phyloP scores from a whole-genome alignment of 1,140 invertebrate species.

The Rhagoletis pomonella region DNA sequence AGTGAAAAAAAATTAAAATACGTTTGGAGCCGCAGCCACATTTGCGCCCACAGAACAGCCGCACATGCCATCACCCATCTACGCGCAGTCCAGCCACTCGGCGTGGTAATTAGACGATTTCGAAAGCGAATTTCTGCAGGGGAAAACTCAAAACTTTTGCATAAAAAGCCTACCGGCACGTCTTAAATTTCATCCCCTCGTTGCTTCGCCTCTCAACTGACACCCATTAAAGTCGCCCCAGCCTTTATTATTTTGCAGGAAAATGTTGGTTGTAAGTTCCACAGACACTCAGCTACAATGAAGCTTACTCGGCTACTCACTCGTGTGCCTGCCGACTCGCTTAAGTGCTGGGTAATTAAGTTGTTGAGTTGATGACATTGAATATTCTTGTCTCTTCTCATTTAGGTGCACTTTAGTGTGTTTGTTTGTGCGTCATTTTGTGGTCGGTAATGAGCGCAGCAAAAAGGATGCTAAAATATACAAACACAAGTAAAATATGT shows the following conservation, averaged over 20 bases:
- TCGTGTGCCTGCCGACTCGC: background rate
- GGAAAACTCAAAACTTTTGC: background rate
- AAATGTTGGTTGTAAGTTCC: constrained; percentile 14
- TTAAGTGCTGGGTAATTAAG: constrained; percentile 52
- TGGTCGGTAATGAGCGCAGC: background rate
- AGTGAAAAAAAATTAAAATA: background rate
- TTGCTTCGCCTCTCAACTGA: background rate
- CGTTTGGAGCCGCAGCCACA: background rate
- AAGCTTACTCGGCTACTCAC: background rate
- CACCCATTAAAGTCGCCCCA: background rate
- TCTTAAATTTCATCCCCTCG: background rate
- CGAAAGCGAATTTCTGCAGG: background rate
- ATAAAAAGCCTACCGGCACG: background rate
- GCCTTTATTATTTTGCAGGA: background rate
- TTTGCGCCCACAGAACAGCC: background rate
- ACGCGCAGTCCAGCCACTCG: background rate
- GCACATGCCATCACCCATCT: background rate
- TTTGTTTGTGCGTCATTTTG: background rate
- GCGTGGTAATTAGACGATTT: constrained; percentile 19
- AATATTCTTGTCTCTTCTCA: constrained; percentile 30
- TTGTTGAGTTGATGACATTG: constrained; percentile 49
- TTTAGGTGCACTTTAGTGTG: background rate
- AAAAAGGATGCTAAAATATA: background rate
- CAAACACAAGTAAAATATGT: no score
- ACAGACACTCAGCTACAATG: constrained; percentile 17